Evolutionary conservation across 1,140 invertebrate species (phyloP), one percentile per base, ranked within the genome.

Genomic region (Cepaea nemoralis): DNA sequence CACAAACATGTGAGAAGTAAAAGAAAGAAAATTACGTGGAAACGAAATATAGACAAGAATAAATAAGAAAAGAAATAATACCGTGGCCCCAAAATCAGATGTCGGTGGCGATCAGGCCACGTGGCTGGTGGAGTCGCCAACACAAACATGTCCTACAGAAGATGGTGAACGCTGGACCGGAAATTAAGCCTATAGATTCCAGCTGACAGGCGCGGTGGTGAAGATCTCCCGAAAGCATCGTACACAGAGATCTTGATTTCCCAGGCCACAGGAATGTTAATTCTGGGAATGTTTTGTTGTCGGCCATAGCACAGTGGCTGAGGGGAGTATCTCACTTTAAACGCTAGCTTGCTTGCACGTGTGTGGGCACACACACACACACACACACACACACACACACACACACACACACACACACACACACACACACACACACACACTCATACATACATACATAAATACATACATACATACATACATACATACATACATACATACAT

Each of bases 141-240:
- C 10, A 63, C 59, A 63, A 63, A 63, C 59, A 63, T 63, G 27
- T 63, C n/a, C 16, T 31, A 63, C 59, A 63, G n/a, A 63, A 63
- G 27, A 63, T 63, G 59, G n/a, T 63, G 59, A 6, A 63, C 59
- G 59, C 2, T 63, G 59, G 59, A 31, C 59, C 59, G 59, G 59
- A 63, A 63, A 63, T 63, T 63, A 63, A 63, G n/a, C 59, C 59
- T 63, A 63, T 63, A 63, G 59, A 63, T 63, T 31, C 59, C 59
- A 27, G 59, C 22, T 63, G 59, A 31, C 59, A 63, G 59, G 27
- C 59, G 33, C 59, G 59, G 6, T 63, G 6, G n/a, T 63, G 27
- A 63, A 63, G 59, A 63, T 63, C 22, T 27, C 59, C 59, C 59
- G 59, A 63, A 63, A 63, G 59, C 59, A 63, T 63, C 59, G 59